Evolutionary conservation across 2,888 invertebrate genomes (phyloP), one percentile per base, ranked within the genome.

Genomic region (Microctonus brassicae): DNA sequence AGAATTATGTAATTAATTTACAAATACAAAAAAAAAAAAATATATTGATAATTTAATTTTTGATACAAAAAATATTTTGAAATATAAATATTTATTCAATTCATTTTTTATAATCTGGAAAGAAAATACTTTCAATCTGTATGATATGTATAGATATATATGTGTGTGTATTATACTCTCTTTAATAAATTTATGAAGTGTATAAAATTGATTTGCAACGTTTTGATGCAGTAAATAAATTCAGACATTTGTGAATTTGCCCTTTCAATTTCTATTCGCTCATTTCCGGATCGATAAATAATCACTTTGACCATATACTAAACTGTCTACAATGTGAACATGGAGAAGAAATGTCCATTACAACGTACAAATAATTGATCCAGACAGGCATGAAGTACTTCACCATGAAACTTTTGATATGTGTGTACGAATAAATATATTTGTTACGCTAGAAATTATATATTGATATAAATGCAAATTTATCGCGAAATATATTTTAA

Each of bases 231-330:
- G 24, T 66, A 66, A 57, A 66, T 66, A 24, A 22, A 66, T 11
- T 64, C 20, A 13, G 64, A 64, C 64, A 64, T 34, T 66, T 17
- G 36, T 63, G 47, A 33, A 29, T 66, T 66, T 57, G 55, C 66
- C 52, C 57, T 57, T 61, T 71, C 60, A 47, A 65, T 60, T 60
- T 47, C 47, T 36, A 60, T 65, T 17, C 39, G 47, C 22, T 53
- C 39, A 69, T 70, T 70, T 70, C 70, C 65, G 65, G 70, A 65
- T 70, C 58, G 36, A 70, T 70, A 70, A 70, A 70, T 70, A 70
- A 70, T 60, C 52, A 65, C 65, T 47, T 65, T 33, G 52, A 65
- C 57, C 57, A 47, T 47, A 47, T 17, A 57, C 60, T 34, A 70
- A 70, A 65, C 39, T 65, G 58, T 65, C 52, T 26, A 34, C 60